A percentile compares a stretch with the other conserved stretches of the same genome.
Conservation (phyloP, 2,113 vertebrate genomes). For the Cervus canadensis region DNA sequence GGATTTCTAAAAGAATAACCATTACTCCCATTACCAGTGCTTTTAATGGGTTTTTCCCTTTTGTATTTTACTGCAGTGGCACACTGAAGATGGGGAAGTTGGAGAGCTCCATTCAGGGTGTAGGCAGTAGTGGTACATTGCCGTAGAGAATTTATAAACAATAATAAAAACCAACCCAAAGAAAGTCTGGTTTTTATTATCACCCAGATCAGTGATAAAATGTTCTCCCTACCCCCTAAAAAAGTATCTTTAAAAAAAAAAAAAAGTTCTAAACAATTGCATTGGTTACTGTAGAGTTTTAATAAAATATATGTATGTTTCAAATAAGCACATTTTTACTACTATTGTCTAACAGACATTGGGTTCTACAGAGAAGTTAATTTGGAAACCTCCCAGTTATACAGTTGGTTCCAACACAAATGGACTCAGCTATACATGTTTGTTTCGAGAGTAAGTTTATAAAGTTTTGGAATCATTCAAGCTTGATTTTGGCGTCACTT, state of each 20-base stretch:
- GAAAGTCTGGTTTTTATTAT: slow-evolving; percentile 4
- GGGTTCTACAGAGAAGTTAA: not conserved
- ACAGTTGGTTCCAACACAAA: not conserved
- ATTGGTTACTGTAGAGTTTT: not conserved
- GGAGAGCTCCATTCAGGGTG: not conserved
- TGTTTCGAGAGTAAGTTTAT: not conserved
- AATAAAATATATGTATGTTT: not conserved
- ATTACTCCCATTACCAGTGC: not conserved
- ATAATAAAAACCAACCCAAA: not conserved
- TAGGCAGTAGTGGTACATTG: not conserved
- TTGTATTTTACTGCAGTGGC: not conserved
- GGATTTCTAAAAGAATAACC: not conserved
- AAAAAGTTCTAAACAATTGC: not conserved
- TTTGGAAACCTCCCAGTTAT: not conserved
- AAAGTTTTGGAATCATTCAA: not conserved
- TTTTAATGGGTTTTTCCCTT: not conserved
- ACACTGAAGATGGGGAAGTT: not conserved
- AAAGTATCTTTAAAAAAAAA: not conserved
- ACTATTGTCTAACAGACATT: not conserved
- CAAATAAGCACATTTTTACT: not conserved
- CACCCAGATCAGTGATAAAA: slow-evolving; percentile 7
- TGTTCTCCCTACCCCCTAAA: not conserved
- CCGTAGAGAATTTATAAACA: not conserved
- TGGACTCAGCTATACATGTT: not conserved
- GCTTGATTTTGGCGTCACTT: not conserved